Percentiles rank a stretch among this genome's conserved stretches.
Evolutionary conservation across 2,113 vertebrate species (phyloP).

Genomic region (Corythornis madagascariensis): DNA sequence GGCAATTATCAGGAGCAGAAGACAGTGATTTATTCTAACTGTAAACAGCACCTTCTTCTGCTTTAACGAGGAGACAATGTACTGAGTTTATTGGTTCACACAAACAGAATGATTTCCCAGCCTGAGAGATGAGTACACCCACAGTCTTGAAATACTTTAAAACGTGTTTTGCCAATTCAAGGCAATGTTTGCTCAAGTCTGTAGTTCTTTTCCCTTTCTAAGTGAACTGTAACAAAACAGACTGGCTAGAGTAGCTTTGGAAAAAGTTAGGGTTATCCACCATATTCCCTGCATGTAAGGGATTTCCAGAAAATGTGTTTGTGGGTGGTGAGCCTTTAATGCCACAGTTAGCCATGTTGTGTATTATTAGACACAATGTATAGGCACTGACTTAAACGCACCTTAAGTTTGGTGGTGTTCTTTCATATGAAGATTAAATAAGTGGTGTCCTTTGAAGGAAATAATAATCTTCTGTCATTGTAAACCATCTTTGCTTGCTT

Average conservation of each 20-base stretch:
- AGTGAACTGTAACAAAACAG: not conserved
- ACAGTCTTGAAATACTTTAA: not conserved
- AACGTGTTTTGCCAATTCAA: not conserved
- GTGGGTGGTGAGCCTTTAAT: not conserved
- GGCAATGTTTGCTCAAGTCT: not conserved
- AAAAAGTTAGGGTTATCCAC: not conserved
- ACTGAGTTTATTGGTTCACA: not conserved
- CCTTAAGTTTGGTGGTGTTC: not conserved
- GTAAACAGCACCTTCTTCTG: not conserved
- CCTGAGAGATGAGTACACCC: not conserved
- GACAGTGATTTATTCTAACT: slow-evolving; percentile 27
- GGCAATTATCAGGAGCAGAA: slow-evolving; percentile 17
- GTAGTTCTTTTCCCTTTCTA: not conserved
- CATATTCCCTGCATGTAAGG: not conserved
- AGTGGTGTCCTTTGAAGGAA: not conserved
- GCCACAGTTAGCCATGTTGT: not conserved
- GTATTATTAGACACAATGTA: not conserved
- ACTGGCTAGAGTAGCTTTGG: not conserved
- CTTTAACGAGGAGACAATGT: not conserved
- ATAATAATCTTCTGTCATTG: not conserved
- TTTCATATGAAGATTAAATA: not conserved
- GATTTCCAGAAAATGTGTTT: not conserved
- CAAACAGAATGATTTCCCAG: not conserved
- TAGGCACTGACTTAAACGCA: not conserved
- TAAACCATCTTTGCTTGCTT: not conserved